Conservation (phyloP, 2,113 vertebrate species). For the Petromus typicus region DNA sequence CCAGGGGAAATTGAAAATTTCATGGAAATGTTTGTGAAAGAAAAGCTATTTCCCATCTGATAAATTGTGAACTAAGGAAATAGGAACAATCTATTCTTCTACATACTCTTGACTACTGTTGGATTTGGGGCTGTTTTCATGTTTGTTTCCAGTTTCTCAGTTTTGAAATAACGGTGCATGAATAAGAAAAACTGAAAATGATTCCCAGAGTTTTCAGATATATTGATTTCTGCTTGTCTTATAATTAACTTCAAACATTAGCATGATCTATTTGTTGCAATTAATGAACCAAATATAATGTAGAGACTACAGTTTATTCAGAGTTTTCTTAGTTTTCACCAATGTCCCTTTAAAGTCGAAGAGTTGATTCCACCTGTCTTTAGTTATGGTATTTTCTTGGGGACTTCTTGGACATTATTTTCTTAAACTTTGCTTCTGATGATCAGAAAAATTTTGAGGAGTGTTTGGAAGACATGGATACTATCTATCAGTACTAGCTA, state of each 20-base stretch:
- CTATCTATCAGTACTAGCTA: too few relatives aligned
- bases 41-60: neutral
- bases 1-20: neutral
- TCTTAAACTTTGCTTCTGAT: neutral
- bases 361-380: neutral
- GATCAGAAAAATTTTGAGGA: neutral
- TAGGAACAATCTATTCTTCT: neutral
- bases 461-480: neutral
- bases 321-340: neutral
- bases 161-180: neutral
- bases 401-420: fast-evolving
- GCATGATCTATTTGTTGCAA: neutral
- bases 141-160: neutral
- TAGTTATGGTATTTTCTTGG: neutral
- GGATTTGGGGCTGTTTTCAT: neutral
- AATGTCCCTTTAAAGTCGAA: neutral
- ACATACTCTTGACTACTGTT: neutral
- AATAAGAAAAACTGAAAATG: neutral
- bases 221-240: neutral
- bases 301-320: neutral
- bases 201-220: neutral
- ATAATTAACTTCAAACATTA: neutral
- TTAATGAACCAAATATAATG: neutral
- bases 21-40: neutral
- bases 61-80: neutral